Evolutionary conservation across 2,797 vertebrate species (phyloP), one percentile per base, ranked within the genome.

Genomic region (Esox lucius): DNA sequence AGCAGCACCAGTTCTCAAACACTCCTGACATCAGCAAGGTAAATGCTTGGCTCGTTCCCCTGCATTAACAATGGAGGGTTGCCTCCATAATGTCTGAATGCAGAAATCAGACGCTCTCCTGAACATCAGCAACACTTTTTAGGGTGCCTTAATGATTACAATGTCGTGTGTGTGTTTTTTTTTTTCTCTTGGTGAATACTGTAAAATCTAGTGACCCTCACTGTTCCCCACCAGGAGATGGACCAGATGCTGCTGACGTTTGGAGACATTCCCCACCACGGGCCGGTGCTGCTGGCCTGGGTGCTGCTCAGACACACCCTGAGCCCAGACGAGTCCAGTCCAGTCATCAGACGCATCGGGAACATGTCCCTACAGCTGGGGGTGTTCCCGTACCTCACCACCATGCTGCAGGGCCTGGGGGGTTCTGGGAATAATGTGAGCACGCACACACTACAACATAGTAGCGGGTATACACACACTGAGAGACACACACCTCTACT

Each of bases 271-370:
- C 87, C 94, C 5, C 97, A 99, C 83, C 97, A 99, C 0, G 95
- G 95, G 0, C 95, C 95, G 0, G 96, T 98, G 80, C 94, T 99
- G 80, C 86, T 99, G 89, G 95, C 96, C 22, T 99, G 98, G 98
- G 97, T 97, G 73, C 93, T 99, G 68, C 93, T 99, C 71, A 95
- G 96, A 68, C 96, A 99, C 90, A 98, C 97, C 0, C 85, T 98
- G 75, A 94, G 88, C 83, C 93, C 96, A 0, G 96, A 98, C 0
- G 96, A 98, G 81, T 89, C 95, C 1, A 90, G 91, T 62, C 92
- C 87, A 0, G 80, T 95, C 46, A 89, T 98, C 86, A 92, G 96
- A 83, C 96, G 94, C 74, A 93, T 98, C 80, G 97, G 97, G 48
- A 96, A 95, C 86, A 92, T 91, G 0, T 95, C 96, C 0, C 94